Percentiles rank a stretch among this genome's conserved stretches.
Evolutionary conservation across 2,888 invertebrate species (phyloP).

Genomic region (Tiliacea aurago): DNA sequence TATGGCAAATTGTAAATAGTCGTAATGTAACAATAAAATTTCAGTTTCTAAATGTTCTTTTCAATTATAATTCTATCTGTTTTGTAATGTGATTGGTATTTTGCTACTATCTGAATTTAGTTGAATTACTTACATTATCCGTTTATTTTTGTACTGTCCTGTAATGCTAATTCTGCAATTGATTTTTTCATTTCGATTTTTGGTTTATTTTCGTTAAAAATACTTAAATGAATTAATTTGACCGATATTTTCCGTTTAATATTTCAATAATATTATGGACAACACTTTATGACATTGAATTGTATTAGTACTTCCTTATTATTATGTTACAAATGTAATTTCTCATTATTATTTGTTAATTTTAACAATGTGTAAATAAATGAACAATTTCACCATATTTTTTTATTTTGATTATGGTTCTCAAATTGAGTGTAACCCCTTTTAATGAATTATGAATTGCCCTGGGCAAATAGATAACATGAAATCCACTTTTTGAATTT

Average conservation of each 20-base stretch:
- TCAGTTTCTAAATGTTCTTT: slow-evolving; percentile 45
- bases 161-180: slow-evolving; percentile 17
- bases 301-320: slow-evolving; percentile 47
- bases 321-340: slow-evolving; percentile 61
- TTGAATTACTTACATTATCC: not conserved
- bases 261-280: slow-evolving; percentile 44
- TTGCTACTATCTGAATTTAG: slow-evolving; percentile 22
- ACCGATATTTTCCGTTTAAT: slow-evolving; percentile 23
- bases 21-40: slow-evolving; percentile 41
- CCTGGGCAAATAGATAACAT: not conserved
- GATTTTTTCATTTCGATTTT: slow-evolving; percentile 12
- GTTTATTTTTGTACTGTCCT: slow-evolving; percentile 22
- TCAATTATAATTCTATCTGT: slow-evolving; percentile 33
- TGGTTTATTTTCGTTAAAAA: slow-evolving; percentile 17
- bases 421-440: not conserved
- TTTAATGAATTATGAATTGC: not conserved
- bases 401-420: not conserved
- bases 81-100: slow-evolving; percentile 24
- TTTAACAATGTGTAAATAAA: slow-evolving; percentile 80
- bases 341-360: slow-evolving; percentile 62
- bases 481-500: not conserved
- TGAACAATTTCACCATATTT: slow-evolving; percentile 64
- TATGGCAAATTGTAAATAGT: slow-evolving; percentile 60
- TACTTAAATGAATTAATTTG: slow-evolving; percentile 11
- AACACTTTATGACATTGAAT: slow-evolving; percentile 46